Evolutionary conservation across 2,797 vertebrate genomes (phyloP).

Genomic region (Macropus fuliginosus): DNA sequence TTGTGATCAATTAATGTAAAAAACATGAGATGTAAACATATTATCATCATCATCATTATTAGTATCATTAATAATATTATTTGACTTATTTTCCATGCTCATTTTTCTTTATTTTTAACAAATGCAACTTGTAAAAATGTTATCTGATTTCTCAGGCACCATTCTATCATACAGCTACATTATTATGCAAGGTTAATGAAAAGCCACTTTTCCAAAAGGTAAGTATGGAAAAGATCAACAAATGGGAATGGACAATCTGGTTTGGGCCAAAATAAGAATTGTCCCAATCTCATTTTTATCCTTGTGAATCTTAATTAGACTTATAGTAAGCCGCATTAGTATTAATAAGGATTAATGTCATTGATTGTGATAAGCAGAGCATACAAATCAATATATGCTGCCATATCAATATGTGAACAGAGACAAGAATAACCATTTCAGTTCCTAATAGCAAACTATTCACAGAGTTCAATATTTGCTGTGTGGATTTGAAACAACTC

Average conservation of each 20-base stretch:
- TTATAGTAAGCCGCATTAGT: constrained; percentile 72
- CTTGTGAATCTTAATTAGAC: constrained; percentile 77
- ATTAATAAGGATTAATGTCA: constrained; percentile 79
- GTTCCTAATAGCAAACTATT: constrained; percentile 57
- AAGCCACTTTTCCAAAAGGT: constrained; percentile 64
- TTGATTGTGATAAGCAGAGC: constrained; percentile 67
- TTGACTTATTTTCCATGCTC: constrained; percentile 34
- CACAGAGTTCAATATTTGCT: constrained; percentile 60
- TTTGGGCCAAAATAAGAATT: constrained; percentile 76
- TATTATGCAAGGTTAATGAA: constrained; percentile 68
- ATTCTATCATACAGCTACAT: constrained; percentile 58
- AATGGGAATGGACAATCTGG: constrained; percentile 72
- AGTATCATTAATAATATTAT: constrained; percentile 62
- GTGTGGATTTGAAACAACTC: constrained; percentile 56
- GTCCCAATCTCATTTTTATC: constrained; percentile 77
- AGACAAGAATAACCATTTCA: constrained; percentile 54
- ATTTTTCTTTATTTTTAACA: constrained; percentile 71
- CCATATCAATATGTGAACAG: constrained; percentile 75
- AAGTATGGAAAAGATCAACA: constrained; percentile 55
- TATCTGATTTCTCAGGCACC: constrained; percentile 63
- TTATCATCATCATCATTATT: constrained; percentile 56
- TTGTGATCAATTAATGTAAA: background rate
- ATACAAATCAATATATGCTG: constrained; percentile 74
- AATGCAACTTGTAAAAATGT: constrained; percentile 62
- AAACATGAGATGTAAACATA: background rate